Conservation (phyloP, 2,797 vertebrate species). For the Chrosomus eos region DNA sequence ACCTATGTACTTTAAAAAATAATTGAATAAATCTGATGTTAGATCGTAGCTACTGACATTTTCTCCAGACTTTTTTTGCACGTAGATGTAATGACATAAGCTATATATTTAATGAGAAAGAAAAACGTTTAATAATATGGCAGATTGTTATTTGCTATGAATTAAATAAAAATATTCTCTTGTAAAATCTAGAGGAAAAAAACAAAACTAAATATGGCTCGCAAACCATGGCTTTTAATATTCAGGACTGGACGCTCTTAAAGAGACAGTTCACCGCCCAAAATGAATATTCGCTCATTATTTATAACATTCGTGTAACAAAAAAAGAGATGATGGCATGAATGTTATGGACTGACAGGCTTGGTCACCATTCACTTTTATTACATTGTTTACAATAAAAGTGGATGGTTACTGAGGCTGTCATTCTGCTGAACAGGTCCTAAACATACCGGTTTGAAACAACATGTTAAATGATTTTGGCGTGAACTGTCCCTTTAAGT, state of each 20-base stretch:
- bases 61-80: no score
- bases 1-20: not conserved
- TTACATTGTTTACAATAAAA: not conserved
- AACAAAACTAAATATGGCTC: not conserved
- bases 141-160: not conserved
- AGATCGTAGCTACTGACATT: not conserved
- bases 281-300: not conserved
- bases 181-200: not conserved
- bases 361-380: not conserved
- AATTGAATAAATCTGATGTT: not conserved
- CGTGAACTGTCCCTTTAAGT: not conserved
- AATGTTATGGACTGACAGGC: not conserved
- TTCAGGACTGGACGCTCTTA: constrained; percentile 3
- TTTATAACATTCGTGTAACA: not conserved
- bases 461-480: not conserved
- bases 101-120: not conserved
- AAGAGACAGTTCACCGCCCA: not conserved
- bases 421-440: not conserved
- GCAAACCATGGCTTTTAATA: not conserved
- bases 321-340: not conserved
- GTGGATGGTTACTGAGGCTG: not conserved
- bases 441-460: not conserved
- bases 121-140: not conserved
- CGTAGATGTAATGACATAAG: not conserved
- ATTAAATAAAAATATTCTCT: not conserved